Conservation (phyloP, 2,797 vertebrate species). For the Sebastes cheni region DNA sequence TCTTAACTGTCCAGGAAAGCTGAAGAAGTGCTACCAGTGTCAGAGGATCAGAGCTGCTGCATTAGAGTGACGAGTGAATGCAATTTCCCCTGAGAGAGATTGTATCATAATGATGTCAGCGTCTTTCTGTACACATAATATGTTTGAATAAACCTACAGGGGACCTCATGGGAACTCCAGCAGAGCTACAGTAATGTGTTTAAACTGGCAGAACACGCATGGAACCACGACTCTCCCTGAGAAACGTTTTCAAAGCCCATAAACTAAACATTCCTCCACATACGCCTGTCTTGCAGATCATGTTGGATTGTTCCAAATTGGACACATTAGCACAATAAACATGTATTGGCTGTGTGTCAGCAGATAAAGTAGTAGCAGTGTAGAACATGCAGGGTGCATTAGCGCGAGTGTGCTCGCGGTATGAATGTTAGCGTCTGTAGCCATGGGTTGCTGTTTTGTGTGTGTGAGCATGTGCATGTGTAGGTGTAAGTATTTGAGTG, state of each 20-base stretch:
- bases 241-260: slow-evolving; percentile 53
- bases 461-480: neutral
- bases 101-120: slow-evolving; percentile 70
- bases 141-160: slow-evolving; percentile 65
- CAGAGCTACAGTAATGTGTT: slow-evolving; percentile 75
- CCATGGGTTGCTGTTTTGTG: neutral
- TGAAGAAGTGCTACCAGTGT: slow-evolving; percentile 66
- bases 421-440: neutral
- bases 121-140: slow-evolving; percentile 57
- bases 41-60: slow-evolving; percentile 67
- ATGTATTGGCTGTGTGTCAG: slow-evolving; percentile 15
- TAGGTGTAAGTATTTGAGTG: neutral
- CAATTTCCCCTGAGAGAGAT: slow-evolving; percentile 72
- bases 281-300: slow-evolving; percentile 42
- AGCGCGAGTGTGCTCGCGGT: neutral
- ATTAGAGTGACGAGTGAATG: slow-evolving; percentile 72
- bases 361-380: slow-evolving; percentile 8
- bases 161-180: slow-evolving; percentile 54
- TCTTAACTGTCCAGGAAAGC: slow-evolving; percentile 62
- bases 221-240: slow-evolving; percentile 34
- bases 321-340: slow-evolving; percentile 58
- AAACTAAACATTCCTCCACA: slow-evolving; percentile 58
- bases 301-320: slow-evolving; percentile 49
- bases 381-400: neutral
- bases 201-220: slow-evolving; percentile 71